Base-by-base conservation (phyloP, 1,140 invertebrate species). In the Thaumetopoea pityocampa region DNA sequence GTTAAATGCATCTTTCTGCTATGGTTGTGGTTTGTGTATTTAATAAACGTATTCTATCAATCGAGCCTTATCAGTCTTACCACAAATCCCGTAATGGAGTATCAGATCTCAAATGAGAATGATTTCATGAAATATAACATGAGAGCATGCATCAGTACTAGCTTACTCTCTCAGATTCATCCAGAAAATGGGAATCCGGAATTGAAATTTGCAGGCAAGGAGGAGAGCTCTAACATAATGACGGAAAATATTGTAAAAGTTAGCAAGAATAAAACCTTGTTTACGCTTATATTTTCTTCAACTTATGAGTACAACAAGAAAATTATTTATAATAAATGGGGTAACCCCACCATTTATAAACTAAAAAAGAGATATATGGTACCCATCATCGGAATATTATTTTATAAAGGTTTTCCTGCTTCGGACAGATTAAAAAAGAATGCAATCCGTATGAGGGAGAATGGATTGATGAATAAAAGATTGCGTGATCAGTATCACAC, bases 1-100 rank as follows among this genome's bases (percentile, higher is more conserved):
- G 36, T 41, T 1, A 45, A 35, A 26, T 30, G 7, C 24, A 17
- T 51, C 2, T 30, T 52, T 5, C 47, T 64, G 7, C 33, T 49
- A 5, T 77, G 69, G 72, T 42, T 77, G n/a, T 46, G 51, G 29
- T 77, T 65, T 19, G 50, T 65, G 5, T 73, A 60, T 34, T 17
- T 77, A 1, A 59, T 77, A 4, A 67, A 59, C 15, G 32, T 29
- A 0, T 62, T 55, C 19, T 76, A 76, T 22, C 56, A 63, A 10
- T 62, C 71, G 0, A 64, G 23, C 22, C 24, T 72, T 11, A 41
- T 63, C 8, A 66, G 71, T 33, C 35, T 71, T 1, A 51, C 44
- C 5, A 40, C 58, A 0, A 33, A 64, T 12, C 68, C 68, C 2
- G 16, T 29, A 7, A 32, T 17, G 2, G 41, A 48, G 4, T 56